Percentiles rank a stretch among this genome's conserved stretches.
These are phyloP conservation scores for Halichoerus grypus DNA, from an alignment of 2,113 vertebrate species.

Conservation along the genomic window DNA sequence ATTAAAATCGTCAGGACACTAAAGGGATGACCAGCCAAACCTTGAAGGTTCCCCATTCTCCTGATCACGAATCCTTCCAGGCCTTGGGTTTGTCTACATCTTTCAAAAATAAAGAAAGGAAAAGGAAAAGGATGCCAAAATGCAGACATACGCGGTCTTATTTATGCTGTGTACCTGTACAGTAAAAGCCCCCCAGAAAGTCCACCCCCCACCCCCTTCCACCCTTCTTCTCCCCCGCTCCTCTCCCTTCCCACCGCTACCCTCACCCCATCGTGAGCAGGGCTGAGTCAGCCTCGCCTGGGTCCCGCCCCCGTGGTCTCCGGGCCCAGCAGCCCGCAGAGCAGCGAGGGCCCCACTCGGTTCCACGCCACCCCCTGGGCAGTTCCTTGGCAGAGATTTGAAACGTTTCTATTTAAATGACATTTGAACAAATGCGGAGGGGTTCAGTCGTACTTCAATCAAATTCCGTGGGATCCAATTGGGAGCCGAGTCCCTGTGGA, in stretches of 20 bases:
- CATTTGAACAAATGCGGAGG: slow-evolving; percentile 89
- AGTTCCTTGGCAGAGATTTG: slow-evolving; percentile 86
- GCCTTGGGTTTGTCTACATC: background rate
- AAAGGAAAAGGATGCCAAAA: background rate
- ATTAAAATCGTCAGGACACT: accelerated
- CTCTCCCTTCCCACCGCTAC: background rate
- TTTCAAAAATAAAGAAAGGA: background rate
- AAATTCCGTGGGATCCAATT: slow-evolving; percentile 87
- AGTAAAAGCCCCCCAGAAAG: background rate
- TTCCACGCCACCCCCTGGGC: slow-evolving; percentile 78
- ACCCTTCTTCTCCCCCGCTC: background rate
- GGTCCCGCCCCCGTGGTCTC: slow-evolving; percentile 39
- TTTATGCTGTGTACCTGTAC: no score
- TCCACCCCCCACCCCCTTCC: background rate
- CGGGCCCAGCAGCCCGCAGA: slow-evolving; percentile 26
- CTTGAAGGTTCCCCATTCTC: background rate
- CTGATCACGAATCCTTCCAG: background rate
- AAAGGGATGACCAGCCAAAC: background rate
- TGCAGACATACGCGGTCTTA: background rate
- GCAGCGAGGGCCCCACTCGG: background rate
- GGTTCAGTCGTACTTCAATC: slow-evolving; percentile 90
- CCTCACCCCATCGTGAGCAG: background rate
- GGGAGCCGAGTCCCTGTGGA: slow-evolving; percentile 88
- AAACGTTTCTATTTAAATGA: slow-evolving; percentile 89
- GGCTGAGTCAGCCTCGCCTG: background rate